These are phyloP conservation scores for Aphelenchoides besseyi DNA, from an alignment of 1,140 invertebrate species.

Conservation along the genomic window DNA sequence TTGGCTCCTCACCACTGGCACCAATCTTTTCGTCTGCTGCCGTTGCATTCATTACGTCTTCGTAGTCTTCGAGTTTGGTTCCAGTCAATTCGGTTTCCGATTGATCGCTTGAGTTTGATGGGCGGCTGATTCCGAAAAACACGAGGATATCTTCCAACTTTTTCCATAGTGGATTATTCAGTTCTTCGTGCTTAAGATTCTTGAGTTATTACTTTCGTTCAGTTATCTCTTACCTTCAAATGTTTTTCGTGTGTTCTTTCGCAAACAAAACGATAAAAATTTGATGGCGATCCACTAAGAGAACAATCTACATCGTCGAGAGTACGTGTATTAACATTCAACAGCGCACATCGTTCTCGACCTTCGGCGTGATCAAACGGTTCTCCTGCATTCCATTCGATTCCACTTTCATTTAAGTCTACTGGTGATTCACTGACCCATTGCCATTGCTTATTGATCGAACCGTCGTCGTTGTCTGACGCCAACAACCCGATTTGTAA, in stretches of 20 bases:
- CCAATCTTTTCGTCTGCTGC: not conserved
- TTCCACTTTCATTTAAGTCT: slow-evolving; percentile 7
- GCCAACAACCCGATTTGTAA: slow-evolving; percentile 45
- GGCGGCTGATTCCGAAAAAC: slow-evolving; percentile 43
- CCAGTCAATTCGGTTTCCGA: not conserved
- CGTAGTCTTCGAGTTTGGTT: slow-evolving; percentile 34
- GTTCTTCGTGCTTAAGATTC: slow-evolving; percentile 51
- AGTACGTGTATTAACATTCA: slow-evolving; percentile 33
- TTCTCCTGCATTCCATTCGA: slow-evolving; percentile 10
- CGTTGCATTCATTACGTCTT: slow-evolving; percentile 34
- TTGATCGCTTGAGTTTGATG: slow-evolving; percentile 14
- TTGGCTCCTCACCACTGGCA: not conserved
- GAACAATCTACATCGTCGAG: slow-evolving; percentile 51
- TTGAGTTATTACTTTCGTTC: no score
- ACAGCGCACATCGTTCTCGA: slow-evolving; percentile 42
- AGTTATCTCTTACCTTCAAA: no score
- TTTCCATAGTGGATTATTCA: slow-evolving; percentile 53
- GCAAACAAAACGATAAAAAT: slow-evolving; percentile 43
- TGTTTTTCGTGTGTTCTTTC: slow-evolving; percentile 44
- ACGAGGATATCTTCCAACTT: slow-evolving; percentile 49
- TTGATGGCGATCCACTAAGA: slow-evolving; percentile 17
- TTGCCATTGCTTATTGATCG: slow-evolving; percentile 31
- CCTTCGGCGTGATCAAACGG: slow-evolving; percentile 48
- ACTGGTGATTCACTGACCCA: slow-evolving; percentile 39
- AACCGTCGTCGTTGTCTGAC: slow-evolving; percentile 13